Conservation (phyloP, 2,797 vertebrate species). For the Synanceia verrucosa region DNA sequence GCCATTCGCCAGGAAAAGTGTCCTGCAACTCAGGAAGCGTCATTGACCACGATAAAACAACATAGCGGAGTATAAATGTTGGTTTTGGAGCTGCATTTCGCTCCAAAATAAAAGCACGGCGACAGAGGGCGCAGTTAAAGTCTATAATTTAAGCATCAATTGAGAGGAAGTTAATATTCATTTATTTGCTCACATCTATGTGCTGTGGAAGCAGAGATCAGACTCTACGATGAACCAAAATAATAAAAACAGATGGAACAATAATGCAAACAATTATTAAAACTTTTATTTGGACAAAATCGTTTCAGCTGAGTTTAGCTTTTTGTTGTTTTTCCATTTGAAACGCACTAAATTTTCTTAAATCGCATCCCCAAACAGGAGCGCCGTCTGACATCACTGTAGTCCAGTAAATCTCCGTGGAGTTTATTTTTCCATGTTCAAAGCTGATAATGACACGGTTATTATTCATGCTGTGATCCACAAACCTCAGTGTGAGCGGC, state of each 20-base stretch:
- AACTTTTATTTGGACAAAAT: neutral
- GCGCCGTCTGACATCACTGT: neutral
- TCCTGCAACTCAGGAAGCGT: constrained; percentile 34
- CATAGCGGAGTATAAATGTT: constrained; percentile 2
- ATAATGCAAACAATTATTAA: neutral
- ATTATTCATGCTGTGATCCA: constrained; percentile 27
- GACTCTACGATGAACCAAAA: neutral
- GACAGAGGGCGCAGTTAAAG: neutral
- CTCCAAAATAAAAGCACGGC: neutral
- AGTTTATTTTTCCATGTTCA: constrained; percentile 7
- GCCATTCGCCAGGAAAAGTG: constrained; percentile 25
- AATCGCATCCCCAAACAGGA: neutral
- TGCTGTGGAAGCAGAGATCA: no score
- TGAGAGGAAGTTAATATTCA: neutral
- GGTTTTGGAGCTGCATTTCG: constrained; percentile 16
- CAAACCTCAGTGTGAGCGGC: constrained; percentile 3
- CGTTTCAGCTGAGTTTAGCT: neutral
- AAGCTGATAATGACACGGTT: constrained; percentile 28
- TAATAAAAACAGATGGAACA: neutral
- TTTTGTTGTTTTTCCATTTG: neutral
- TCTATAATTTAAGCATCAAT: neutral
- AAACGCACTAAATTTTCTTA: neutral
- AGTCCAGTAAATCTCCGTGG: constrained; percentile 18
- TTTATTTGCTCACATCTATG: neutral
- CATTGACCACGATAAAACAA: constrained; percentile 49